Evolutionary conservation across 2,888 invertebrate species (phyloP).

Genomic region (Napeogenes inachia): DNA sequence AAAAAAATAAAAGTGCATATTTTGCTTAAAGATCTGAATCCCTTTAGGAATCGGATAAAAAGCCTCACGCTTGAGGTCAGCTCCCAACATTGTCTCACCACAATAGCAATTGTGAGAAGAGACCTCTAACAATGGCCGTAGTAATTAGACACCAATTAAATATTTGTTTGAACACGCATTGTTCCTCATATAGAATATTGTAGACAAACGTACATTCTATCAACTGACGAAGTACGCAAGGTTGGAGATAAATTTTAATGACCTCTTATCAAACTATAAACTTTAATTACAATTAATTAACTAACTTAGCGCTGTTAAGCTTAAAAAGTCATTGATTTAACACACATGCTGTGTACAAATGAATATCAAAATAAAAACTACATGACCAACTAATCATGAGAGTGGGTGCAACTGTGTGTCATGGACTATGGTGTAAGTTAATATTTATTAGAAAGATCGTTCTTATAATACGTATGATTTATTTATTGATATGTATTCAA

Average conservation of each 20-base stretch:
- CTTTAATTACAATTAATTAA: not conserved
- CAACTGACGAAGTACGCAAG: constrained; percentile 38
- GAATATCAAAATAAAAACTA: too few relatives aligned
- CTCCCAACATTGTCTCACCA: constrained; percentile 73
- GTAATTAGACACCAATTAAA: constrained; percentile 73
- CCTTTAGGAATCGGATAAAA: constrained; percentile 42
- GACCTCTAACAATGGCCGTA: constrained; percentile 60
- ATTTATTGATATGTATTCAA: too few relatives aligned
- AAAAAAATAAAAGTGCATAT: constrained; percentile 14
- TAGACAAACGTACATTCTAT: constrained; percentile 46
- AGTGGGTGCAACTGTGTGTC: too few relatives aligned
- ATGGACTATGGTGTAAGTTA: too few relatives aligned
- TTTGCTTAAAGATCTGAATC: constrained; percentile 31
- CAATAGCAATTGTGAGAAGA: constrained; percentile 75
- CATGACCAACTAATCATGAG: too few relatives aligned
- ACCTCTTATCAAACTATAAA: constrained; percentile 11
- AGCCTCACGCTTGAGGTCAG: constrained; percentile 63
- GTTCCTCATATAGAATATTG: constrained; percentile 42
- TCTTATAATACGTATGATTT: too few relatives aligned
- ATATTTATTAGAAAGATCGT: too few relatives aligned
- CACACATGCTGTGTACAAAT: too few relatives aligned
- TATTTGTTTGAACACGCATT: constrained; percentile 57
- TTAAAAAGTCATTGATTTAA: too few relatives aligned
- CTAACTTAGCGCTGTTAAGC: too few relatives aligned
- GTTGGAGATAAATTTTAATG: constrained; percentile 21